Evolutionary conservation across 2,797 vertebrate genomes (phyloP), one percentile per base, ranked within the genome.

Genomic region (Myiothlypis chrysogaster): DNA sequence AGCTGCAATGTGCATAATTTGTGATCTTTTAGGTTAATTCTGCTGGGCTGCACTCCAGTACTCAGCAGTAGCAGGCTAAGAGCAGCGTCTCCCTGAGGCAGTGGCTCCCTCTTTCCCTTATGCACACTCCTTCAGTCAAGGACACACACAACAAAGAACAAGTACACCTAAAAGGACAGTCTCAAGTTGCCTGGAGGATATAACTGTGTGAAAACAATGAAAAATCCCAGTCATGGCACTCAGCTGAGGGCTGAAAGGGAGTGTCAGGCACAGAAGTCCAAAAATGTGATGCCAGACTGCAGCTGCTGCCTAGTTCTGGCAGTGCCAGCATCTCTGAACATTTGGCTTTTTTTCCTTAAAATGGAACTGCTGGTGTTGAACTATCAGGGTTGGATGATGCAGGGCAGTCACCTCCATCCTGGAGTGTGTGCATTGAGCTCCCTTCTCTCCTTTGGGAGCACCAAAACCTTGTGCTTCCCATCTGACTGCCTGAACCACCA

Each of bases 21-120:
- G 65, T 82, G 88, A 96, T 96, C 76, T 93, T 80, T 63, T 84
- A 92, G 92, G 95, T 96, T 96, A 97, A 89, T 96, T 95, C 85
- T 94, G 76, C 90, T 1, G 39, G 96, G 96, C 97, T 96, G 44
- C 79, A 44, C 83, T 97, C 95, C 96, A 97, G 95, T 70, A 53
- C 72, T 78, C 35, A 82, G 80, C 93, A 83, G 49, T 6, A 84
- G 87, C 66, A 91, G 34, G 61, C 82, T 79, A 34, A 30, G 28
- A 94, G 89, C 70, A 76, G 69, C 61, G 57, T 56, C 16, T 70
- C 68, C 55, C 22, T 15, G 50, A 81, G 60, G 25, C 28, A 17
- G 70, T 23, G 23, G 41, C n/a, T 86, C 27, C 27, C 39, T 70
- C 35, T 61, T 71, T 41, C 22, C 43, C 49, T 49, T 30, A 0